Conservation (phyloP, 2,888 invertebrate species). For the Tenthredo mesomela region DNA sequence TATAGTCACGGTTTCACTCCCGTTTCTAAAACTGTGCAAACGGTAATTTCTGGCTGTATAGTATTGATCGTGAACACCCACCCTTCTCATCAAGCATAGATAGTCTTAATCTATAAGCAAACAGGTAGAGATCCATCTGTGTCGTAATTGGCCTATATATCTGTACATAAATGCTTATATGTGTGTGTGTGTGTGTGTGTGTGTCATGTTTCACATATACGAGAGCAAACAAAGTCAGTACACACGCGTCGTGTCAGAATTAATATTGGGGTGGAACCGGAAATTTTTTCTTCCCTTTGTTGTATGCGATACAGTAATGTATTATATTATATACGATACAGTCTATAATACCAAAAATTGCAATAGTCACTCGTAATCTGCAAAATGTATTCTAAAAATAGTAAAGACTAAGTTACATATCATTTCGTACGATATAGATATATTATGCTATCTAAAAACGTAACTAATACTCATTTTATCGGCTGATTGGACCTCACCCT, state of each 20-base stretch:
- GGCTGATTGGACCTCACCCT: neutral
- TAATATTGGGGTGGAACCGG: neutral
- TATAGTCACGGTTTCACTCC: neutral
- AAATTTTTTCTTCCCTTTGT: neutral
- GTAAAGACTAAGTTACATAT: neutral
- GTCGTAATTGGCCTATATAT: constrained; percentile 10
- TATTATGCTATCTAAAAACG: neutral
- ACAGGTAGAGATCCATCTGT: constrained; percentile 22
- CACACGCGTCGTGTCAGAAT: neutral
- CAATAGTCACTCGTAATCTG: neutral
- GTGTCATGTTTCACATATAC: neutral
- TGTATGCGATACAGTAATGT: neutral
- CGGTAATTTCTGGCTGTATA: constrained; percentile 3
- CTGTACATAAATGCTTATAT: neutral
- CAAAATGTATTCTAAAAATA: neutral
- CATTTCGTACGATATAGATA: neutral
- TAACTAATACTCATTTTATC: neutral
- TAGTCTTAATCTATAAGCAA: constrained; percentile 36
- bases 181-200: neutral
- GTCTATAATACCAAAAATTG: neutral
- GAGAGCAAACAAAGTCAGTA: neutral
- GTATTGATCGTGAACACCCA: constrained; percentile 33
- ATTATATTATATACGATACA: neutral
- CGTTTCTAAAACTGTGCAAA: constrained; percentile 33
- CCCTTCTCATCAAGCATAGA: constrained; percentile 17